Conservation (phyloP, 2,888 invertebrate species). For the Dynastes grantii region DNA sequence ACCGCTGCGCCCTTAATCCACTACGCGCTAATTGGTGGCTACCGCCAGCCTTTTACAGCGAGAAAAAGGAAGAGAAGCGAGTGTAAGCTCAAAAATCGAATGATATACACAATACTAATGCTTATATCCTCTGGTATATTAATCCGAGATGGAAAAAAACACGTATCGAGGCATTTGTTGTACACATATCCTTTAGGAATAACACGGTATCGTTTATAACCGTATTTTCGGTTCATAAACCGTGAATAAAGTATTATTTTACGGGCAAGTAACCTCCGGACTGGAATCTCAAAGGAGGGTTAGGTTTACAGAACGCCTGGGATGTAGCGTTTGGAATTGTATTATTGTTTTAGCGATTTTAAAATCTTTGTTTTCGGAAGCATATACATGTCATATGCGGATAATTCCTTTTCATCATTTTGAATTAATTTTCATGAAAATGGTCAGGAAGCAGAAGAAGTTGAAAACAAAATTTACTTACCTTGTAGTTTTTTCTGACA, state of each 20-base stretch:
- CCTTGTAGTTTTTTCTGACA: neutral
- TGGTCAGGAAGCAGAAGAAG: neutral
- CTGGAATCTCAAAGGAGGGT: neutral
- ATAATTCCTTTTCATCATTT: too few species aligned
- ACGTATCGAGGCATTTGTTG: neutral
- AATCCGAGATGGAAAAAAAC: conserved; percentile 10
- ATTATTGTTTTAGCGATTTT: too few species aligned
- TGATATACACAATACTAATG: conserved; percentile 8
- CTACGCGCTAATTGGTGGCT: conserved; percentile 25
- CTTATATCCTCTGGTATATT: neutral
- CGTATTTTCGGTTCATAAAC: neutral
- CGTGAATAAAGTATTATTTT: conserved; percentile 15
- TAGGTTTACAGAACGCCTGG: neutral
- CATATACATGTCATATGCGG: too few species aligned
- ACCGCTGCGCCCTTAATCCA: conserved; percentile 18
- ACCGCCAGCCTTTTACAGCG: neutral
- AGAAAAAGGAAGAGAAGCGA: neutral
- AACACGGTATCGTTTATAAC: neutral
- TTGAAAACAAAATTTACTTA: neutral
- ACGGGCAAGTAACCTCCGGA: neutral
- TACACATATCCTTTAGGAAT: neutral
- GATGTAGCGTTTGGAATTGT: too few species aligned
- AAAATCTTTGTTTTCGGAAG: too few species aligned
- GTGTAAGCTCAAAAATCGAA: conserved; percentile 2
- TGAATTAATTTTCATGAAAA: too few species aligned